phyloP scores from a whole-genome alignment of 2,113 vertebrate genomes.

The Turnix velox region DNA sequence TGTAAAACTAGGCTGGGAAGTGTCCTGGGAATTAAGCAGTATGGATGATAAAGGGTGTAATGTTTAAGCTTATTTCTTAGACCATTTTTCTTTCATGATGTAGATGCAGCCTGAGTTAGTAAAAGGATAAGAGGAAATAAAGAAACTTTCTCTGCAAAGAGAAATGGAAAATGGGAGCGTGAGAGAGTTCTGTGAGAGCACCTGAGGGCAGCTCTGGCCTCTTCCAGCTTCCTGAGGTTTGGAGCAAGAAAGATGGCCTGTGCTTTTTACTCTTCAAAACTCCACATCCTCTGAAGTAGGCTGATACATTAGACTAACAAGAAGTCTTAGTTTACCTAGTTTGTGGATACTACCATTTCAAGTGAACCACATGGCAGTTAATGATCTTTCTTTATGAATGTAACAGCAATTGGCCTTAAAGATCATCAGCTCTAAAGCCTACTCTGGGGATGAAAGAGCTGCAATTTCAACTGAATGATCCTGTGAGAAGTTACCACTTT shows the following conservation, averaged over 20 bases:
- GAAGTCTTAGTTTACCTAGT: not conserved
- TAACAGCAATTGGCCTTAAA: not conserved
- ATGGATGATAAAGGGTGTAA: fast-evolving
- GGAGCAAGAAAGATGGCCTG: not conserved
- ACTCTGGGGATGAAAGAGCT: not conserved
- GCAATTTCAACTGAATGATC: not conserved
- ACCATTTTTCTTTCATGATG: not conserved
- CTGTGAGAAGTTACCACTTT: not conserved
- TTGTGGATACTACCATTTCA: not conserved
- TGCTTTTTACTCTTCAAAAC: not conserved
- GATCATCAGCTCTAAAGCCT: not conserved
- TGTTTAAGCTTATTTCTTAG: not conserved
- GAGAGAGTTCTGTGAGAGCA: not conserved
- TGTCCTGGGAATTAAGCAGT: not conserved
- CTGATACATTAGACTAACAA: too few species aligned
- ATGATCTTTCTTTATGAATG: not conserved
- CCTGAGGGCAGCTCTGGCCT: not conserved
- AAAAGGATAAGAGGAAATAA: not conserved
- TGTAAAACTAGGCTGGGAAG: not conserved
- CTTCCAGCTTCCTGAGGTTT: not conserved
- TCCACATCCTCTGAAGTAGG: not conserved
- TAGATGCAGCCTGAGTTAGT: not conserved
- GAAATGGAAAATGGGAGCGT: not conserved
- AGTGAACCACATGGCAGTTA: not conserved
- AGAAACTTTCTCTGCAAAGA: not conserved